Evolutionary conservation across 2,797 vertebrate genomes (phyloP), one percentile per base, ranked within the genome.

Genomic region (Pantherophis vulpinus): DNA sequence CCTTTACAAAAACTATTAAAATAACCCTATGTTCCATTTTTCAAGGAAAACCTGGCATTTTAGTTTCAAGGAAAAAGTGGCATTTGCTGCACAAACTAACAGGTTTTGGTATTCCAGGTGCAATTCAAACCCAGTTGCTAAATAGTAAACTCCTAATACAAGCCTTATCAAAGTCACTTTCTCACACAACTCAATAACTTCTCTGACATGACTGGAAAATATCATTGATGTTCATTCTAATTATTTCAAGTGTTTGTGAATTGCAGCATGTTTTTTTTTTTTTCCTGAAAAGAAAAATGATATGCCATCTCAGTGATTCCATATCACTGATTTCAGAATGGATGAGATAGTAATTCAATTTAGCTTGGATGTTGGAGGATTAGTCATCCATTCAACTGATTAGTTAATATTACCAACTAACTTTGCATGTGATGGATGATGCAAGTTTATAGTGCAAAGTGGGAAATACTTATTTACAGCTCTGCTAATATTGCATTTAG

Each of bases 381-480:
- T 95, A 95, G 96, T 95, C 93, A 90, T 93, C 87, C 88, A 51
- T 94, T 96, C 96, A 94, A 95, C 18, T 96, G 95, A 97, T 97
- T 96, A 93, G 94, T 95, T 95, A 83, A 83, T 96, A 95, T 96
- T 93, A 94, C 91, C 93, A 96, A 95, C 93, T 95, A 96, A 95
- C 93, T 86, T 74, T 87, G 95, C 92, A 61, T 2, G 92, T 96
- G 95, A 96, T 0, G 0, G 92, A 95, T 96, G 83, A 93, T 94
- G 92, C 87, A 94, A 88, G 61, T 94, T 92, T 13, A 92, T 92
- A 51, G 47, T 54, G 86, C 83, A 92, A 37, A 66, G 55, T 86
- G 91, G 90, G 91, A 95, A 95, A 96, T 74, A 74, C 16, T 94
- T 94, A 90, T 90, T 37, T 87, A 94, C 92, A 51, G 90, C 58